These are phyloP conservation scores for Oikopleura dioica DNA, from an alignment of 23 tunicate species.

Conservation along the genomic window DNA sequence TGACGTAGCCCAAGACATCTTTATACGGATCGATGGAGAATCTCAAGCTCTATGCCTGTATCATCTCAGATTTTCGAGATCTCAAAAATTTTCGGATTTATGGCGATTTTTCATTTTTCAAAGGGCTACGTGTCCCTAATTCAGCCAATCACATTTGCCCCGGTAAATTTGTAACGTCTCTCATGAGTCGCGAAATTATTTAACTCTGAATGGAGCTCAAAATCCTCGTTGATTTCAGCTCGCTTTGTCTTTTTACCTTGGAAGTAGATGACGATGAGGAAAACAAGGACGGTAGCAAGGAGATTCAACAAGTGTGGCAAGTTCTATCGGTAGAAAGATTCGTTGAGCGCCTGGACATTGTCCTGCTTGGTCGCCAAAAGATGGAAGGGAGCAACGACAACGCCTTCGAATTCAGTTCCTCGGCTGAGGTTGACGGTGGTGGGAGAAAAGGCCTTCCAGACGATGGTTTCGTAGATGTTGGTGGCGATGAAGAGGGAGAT, in stretches of 20 bases:
- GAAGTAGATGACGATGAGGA: conserved; percentile 89
- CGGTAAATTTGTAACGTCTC: too few species aligned
- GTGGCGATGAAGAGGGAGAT: conserved; percentile 97
- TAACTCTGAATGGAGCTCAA: too few species aligned
- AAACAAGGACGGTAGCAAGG: conserved; percentile 68
- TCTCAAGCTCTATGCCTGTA: too few species aligned
- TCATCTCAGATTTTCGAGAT: too few species aligned
- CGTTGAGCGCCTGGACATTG: conserved; percentile 75
- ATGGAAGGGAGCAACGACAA: conserved; percentile 78
- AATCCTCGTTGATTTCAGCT: too few species aligned
- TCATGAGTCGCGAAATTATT: too few species aligned
- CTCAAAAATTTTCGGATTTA: too few species aligned
- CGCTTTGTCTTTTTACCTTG: conserved; percentile 48
- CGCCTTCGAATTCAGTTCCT: conserved; percentile 96
- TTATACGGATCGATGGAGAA: too few species aligned
- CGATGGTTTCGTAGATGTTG: conserved; percentile 98
- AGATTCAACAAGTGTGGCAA: conserved; percentile 86
- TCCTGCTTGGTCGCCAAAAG: conserved; percentile 73
- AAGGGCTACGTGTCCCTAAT: too few species aligned
- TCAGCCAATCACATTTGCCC: too few species aligned
- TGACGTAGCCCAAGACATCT: too few species aligned
- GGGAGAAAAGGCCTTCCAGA: conserved; percentile 96
- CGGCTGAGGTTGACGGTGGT: conserved; percentile 92
- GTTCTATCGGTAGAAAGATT: conserved; percentile 92
- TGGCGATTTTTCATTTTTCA: too few species aligned